Evolutionary conservation across 2,113 vertebrate genomes (phyloP), one percentile per base, ranked within the genome.

Genomic region (Phrynosoma platyrhinos): DNA sequence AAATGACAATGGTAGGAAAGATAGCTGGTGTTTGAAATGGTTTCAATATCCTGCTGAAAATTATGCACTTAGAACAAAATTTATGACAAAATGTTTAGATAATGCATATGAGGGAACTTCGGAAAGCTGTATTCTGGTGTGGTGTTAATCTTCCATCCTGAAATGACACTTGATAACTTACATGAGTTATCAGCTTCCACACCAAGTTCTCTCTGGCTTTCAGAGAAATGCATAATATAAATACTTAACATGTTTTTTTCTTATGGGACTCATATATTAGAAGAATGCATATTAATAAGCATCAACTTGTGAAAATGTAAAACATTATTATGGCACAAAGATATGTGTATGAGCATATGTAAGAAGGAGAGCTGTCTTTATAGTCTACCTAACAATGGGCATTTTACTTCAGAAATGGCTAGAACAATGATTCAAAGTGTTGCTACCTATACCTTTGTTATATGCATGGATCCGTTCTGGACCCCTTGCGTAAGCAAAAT

Each of bases 1-100:
- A 74, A 64, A 91, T 83, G 74, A 84, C 5, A 77, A 9, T 52
- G 27, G 13, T 86, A 30, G 64, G 40, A 40, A 91, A 66, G 1
- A 42, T 10, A 90, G 30, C 1, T 90, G 21, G 27, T 27, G 72
- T 71, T 20, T 82, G 9, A 80, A 27, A 74, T 3, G n/a, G 10
- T 90, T 53, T 36, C 8, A 77, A 30, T 64, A 23, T 0, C 1
- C 12, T 25, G 2, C 55, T 87, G 62, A 30, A 55, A 84, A 9
- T 64, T 14, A 12, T 4, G 0, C 0, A 1, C 75, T 36, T 36
- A 55, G 13, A 69, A 32, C 13, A 55, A 74, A 86, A n/a, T 20
- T 40, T 40, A 25, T 21, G 30, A 68, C n/a, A 86, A 77, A 82
- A 62, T 55, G 68, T 62, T 58, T 74, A 85, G 40, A 75, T 87